phyloP scores from a whole-genome alignment of 1,140 invertebrate species.

The Vanessa tameamea region DNA sequence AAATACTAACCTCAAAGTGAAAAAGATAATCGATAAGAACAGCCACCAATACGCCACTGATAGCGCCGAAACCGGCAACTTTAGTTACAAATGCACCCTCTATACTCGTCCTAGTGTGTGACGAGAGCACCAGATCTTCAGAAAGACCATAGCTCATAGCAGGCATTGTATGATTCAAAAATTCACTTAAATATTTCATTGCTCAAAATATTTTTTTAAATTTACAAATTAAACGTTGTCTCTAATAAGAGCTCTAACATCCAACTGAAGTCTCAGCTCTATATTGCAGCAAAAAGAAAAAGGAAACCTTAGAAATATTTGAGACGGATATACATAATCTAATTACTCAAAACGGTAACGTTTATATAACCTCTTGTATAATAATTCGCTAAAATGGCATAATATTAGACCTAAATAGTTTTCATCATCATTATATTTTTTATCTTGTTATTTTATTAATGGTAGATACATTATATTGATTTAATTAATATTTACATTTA shows the following conservation, averaged over 20 bases:
- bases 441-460: too few species aligned
- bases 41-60: slow-evolving; percentile 23
- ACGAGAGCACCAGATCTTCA: slow-evolving; percentile 17
- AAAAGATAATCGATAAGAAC: slow-evolving; percentile 28
- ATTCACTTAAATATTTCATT: slow-evolving; percentile 32
- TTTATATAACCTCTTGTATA: slow-evolving; percentile 22
- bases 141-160: slow-evolving; percentile 13
- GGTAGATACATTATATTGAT: too few species aligned
- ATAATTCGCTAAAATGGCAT: neutral
- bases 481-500: too few species aligned
- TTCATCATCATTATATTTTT: too few species aligned
- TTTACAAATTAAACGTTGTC: slow-evolving; percentile 9
- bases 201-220: slow-evolving; percentile 15
- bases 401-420: neutral
- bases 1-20: slow-evolving; percentile 24
- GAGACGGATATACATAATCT: slow-evolving; percentile 38
- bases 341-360: slow-evolving; percentile 33
- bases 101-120: slow-evolving; percentile 20
- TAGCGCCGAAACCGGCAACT: slow-evolving; percentile 24
- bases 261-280: slow-evolving; percentile 28
- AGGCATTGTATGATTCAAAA: slow-evolving; percentile 34
- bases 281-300: slow-evolving; percentile 26
- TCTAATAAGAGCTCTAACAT: slow-evolving; percentile 15
- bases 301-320: slow-evolving; percentile 41
- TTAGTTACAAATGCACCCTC: slow-evolving; percentile 24